Conservation (phyloP, 1,140 invertebrate genomes). For the Melipona quadrifasciata region DNA sequence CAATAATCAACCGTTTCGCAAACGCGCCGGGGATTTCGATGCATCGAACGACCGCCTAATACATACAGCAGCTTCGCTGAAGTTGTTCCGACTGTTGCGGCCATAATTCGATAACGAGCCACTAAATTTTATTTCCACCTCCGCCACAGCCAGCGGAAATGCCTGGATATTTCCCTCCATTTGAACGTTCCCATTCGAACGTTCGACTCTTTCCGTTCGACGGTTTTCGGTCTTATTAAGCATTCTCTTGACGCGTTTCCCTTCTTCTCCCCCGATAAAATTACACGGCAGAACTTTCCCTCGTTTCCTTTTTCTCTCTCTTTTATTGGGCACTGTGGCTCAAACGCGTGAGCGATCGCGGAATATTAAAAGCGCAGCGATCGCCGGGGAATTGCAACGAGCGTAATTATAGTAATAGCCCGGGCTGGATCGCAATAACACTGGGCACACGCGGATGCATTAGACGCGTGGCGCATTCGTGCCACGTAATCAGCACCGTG, state of each 20-base stretch:
- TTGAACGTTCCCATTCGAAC: background rate
- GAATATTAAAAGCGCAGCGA: constrained; percentile 38
- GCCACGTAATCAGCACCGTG: constrained; percentile 56
- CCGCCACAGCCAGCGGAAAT: no score
- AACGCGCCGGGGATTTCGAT: constrained; percentile 22
- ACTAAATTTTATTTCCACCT: background rate
- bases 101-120: constrained; percentile 35
- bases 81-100: background rate
- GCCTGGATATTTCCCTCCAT: background rate
- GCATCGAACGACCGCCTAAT: constrained; percentile 8
- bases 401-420: constrained; percentile 61
- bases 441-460: constrained; percentile 46
- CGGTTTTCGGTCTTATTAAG: background rate
- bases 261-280: background rate
- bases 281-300: background rate
- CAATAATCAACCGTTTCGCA: constrained; percentile 6
- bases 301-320: background rate
- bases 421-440: constrained; percentile 53
- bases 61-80: background rate
- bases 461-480: constrained; percentile 55
- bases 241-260: background rate
- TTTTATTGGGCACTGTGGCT: no score
- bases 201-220: no score
- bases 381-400: constrained; percentile 47
- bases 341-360: background rate